These are phyloP conservation scores for Callionymus lyra DNA, from an alignment of 2,113 vertebrate species.

Conservation along the genomic window DNA sequence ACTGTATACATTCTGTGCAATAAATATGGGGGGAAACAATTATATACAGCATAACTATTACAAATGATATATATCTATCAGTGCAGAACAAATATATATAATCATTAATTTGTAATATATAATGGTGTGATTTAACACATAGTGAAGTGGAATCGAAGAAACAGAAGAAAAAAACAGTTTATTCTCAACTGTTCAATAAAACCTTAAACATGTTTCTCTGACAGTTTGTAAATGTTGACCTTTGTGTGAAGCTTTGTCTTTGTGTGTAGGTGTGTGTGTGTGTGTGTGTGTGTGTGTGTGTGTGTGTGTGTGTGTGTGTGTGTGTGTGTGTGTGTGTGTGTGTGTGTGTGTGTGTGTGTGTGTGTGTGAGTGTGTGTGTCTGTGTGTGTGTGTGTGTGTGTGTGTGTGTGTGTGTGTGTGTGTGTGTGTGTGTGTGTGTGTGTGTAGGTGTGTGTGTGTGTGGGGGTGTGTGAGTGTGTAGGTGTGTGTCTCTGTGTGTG, in stretches of 20 bases:
- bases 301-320: constrained; percentile 5
- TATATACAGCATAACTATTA: no score
- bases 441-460: constrained; percentile 4
- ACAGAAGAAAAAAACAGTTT: no score
- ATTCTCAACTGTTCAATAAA: constrained; percentile 7
- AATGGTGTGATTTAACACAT: no score
- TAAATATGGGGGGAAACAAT: no score
- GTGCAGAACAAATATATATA: no score
- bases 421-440: constrained; percentile 5
- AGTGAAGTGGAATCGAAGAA: no score
- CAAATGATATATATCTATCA: no score
- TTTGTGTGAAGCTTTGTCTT: not conserved
- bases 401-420: constrained; percentile 7
- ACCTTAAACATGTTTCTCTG: constrained; percentile 1
- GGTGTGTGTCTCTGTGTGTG: no score
- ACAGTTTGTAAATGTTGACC: constrained; percentile 7
- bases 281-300: constrained; percentile 7
- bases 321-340: constrained; percentile 2
- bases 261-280: constrained; percentile 4
- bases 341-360: constrained; percentile 10
- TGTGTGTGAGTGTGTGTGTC: constrained; percentile 5
- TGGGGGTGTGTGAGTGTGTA: no score
- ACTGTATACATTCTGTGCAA: no score
- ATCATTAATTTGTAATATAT: no score
- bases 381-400: constrained; percentile 4